phyloP scores from a whole-genome alignment of 2,797 vertebrate species.

The Enteromius unitaeniatus region DNA sequence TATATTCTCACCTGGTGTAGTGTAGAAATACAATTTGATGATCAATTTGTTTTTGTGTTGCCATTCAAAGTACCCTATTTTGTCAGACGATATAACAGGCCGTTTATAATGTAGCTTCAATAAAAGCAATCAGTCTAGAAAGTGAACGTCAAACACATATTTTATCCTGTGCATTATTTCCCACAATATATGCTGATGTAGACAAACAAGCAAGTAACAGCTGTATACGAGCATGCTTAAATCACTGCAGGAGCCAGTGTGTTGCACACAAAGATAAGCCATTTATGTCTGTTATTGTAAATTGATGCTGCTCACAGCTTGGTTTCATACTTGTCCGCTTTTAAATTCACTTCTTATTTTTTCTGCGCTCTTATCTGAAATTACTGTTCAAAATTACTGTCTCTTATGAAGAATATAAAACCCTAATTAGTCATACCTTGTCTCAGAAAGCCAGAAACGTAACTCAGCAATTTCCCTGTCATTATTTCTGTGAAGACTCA shows the following conservation, averaged over 20 bases:
- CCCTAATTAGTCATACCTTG: slow-evolving; percentile 67
- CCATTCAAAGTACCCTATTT: neutral
- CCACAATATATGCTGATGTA: slow-evolving; percentile 31
- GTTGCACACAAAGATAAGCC: slow-evolving; percentile 25
- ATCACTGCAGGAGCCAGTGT: slow-evolving; percentile 14
- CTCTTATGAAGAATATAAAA: slow-evolving; percentile 65
- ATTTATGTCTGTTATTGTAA: slow-evolving; percentile 41
- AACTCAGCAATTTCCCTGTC: slow-evolving; percentile 60
- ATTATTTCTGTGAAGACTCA: slow-evolving; percentile 65
- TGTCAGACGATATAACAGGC: neutral
- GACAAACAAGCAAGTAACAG: slow-evolving; percentile 22
- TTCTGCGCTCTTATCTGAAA: slow-evolving; percentile 58
- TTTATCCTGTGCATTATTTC: slow-evolving; percentile 30
- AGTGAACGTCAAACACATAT: neutral
- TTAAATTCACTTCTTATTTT: slow-evolving; percentile 42
- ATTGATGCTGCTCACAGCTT: slow-evolving; percentile 16
- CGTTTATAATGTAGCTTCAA: neutral
- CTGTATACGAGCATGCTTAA: slow-evolving; percentile 14
- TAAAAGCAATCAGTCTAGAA: slow-evolving; percentile 34
- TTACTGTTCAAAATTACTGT: slow-evolving; percentile 63
- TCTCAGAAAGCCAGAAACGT: slow-evolving; percentile 55
- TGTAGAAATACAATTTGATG: neutral
- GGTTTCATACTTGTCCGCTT: slow-evolving; percentile 32
- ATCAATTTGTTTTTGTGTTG: neutral
- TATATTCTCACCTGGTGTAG: neutral